Evolutionary conservation across 2,797 vertebrate species (phyloP).

Genomic region (Oceanodroma leucorhoa): DNA sequence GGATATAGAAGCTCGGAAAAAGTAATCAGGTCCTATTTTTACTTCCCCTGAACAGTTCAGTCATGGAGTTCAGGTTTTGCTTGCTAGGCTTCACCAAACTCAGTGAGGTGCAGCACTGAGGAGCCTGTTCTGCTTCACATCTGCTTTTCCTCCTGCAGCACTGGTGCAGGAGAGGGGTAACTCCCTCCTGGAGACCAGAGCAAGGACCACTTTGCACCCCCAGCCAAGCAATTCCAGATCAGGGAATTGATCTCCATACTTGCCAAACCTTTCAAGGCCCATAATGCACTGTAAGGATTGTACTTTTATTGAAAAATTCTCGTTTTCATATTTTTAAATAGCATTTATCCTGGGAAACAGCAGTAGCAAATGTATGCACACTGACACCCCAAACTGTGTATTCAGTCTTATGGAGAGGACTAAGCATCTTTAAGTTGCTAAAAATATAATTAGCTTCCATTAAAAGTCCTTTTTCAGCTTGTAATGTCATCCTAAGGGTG

Average conservation of each 20-base stretch:
- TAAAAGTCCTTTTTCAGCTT: not conserved
- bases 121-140: not conserved
- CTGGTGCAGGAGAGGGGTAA: not conserved
- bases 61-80: not conserved
- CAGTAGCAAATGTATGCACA: not conserved
- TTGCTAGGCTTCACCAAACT: not conserved
- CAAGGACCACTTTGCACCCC: not conserved
- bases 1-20: constrained; percentile 20
- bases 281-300: not conserved
- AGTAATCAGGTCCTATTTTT: not conserved
- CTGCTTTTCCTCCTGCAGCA: not conserved
- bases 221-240: constrained; percentile 6
- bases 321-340: not conserved
- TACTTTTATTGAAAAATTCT: not conserved
- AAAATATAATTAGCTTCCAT: not conserved
- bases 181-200: not conserved
- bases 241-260: not conserved
- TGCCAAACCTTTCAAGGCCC: not conserved
- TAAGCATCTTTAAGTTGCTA: not conserved
- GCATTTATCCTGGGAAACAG: not conserved
- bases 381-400: not conserved
- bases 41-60: not conserved
- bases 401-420: not conserved
- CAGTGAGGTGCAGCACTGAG: not conserved
- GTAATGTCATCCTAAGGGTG: not conserved